Conservation (phyloP, 2,888 invertebrate genomes). For the Pseudococcus viburni region DNA sequence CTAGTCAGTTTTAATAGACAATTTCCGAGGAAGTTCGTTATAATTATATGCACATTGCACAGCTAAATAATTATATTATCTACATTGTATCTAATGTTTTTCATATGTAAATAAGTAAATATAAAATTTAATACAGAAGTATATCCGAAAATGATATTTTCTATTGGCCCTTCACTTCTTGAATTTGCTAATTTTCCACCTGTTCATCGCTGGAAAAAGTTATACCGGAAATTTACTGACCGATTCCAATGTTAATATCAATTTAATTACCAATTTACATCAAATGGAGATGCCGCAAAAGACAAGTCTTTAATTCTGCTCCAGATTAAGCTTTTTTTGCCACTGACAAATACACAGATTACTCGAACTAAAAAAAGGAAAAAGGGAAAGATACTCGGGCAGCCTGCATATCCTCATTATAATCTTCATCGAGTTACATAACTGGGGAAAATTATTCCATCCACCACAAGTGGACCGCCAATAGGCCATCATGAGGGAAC, state of each 20-base stretch:
- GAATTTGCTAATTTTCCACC: neutral
- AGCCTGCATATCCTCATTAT: conserved; percentile 2
- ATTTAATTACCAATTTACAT: too few species aligned
- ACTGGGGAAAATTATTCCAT: neutral
- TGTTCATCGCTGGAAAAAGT: neutral
- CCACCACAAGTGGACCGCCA: neutral
- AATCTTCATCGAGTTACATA: neutral
- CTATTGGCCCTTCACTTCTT: neutral
- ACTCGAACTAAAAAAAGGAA: neutral
- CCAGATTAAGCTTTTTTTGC: too few species aligned
- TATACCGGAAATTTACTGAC: neutral
- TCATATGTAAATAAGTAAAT: too few species aligned
- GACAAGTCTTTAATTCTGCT: too few species aligned
- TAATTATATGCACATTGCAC: too few species aligned
- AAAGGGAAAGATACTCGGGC: neutral
- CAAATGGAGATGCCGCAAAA: too few species aligned
- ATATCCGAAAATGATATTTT: neutral
- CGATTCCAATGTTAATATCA: too few species aligned
- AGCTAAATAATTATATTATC: too few species aligned
- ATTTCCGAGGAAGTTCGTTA: too few species aligned
- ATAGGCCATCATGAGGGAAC: neutral
- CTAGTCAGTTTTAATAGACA: too few species aligned
- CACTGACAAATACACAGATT: neutral
- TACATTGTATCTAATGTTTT: too few species aligned
- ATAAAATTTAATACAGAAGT: too few species aligned